These are phyloP conservation scores for Dicrurus megarhynchus DNA, from an alignment of 2,113 vertebrate species.

Conservation along the genomic window DNA sequence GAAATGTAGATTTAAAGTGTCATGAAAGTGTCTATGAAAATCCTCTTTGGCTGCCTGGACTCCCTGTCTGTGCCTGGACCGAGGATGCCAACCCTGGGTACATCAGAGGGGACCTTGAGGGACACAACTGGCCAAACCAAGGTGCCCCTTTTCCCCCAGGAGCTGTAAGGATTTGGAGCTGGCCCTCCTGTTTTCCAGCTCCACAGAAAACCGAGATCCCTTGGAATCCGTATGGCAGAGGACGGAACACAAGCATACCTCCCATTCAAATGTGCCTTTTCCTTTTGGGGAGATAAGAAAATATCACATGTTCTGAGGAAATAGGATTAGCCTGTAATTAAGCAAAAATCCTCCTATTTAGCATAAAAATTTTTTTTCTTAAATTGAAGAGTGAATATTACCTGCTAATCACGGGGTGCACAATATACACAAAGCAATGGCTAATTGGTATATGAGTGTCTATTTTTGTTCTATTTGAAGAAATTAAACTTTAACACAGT, in stretches of 20 bases:
- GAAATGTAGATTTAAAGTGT: not conserved
- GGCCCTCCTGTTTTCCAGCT: not conserved
- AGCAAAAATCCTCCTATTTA: conserved; percentile 24
- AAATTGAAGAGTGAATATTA: not conserved
- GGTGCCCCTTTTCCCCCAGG: not conserved
- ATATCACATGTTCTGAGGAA: not conserved
- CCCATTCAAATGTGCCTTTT: not conserved
- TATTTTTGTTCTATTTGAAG: not conserved
- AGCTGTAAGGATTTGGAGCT: not conserved
- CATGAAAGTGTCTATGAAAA: rapidly evolving
- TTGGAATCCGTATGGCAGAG: not conserved
- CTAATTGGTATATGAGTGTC: not conserved
- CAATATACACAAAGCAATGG: not conserved
- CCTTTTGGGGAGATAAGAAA: conserved; percentile 19
- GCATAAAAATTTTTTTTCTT: not conserved
- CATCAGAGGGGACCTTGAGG: not conserved
- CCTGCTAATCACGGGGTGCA: not conserved
- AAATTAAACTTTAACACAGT: not conserved
- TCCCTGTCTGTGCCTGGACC: rapidly evolving
- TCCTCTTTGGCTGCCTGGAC: rapidly evolving
- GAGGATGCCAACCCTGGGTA: rapidly evolving
- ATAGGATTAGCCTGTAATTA: conserved; percentile 42
- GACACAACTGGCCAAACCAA: not conserved
- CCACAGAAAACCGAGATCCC: rapidly evolving
- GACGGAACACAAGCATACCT: not conserved